Conservation (phyloP, 2,888 invertebrate species). For the Actias luna region DNA sequence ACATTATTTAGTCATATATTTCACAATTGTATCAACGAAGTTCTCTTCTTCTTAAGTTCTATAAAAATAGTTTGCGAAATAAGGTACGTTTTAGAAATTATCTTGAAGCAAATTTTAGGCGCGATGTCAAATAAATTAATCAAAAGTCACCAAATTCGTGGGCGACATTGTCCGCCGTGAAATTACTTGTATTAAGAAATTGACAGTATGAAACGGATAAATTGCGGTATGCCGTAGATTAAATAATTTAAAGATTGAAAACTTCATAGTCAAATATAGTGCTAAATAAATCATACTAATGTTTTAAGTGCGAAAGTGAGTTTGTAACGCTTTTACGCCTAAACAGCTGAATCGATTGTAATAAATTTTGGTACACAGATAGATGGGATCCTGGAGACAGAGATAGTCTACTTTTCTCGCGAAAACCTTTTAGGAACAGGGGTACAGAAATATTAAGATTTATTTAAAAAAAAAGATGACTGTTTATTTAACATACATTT, state of each 20-base stretch:
- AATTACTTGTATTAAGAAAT: not conserved
- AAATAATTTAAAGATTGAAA: not conserved
- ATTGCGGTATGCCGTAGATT: not conserved
- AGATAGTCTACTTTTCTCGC: too few species aligned
- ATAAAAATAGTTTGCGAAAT: not conserved
- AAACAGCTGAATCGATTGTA: too few species aligned
- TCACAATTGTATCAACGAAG: not conserved
- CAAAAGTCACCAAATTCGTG: not conserved
- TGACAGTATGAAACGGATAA: not conserved
- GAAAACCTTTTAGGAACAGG: too few species aligned
- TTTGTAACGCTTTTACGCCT: too few species aligned
- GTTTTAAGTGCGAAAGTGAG: too few species aligned
- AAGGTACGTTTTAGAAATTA: not conserved
- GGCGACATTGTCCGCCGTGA: not conserved
- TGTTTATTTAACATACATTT: too few species aligned
- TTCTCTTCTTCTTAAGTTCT: too few species aligned
- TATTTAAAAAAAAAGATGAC: too few species aligned
- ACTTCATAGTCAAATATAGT: not conserved
- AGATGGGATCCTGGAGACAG: too few species aligned
- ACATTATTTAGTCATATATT: not conserved
- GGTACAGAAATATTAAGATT: too few species aligned
- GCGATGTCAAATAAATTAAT: conserved; percentile 3
- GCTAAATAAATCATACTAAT: too few species aligned
- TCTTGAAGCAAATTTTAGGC: not conserved
- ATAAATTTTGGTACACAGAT: too few species aligned